These are phyloP conservation scores for Myripristis murdjan DNA, from an alignment of 2,797 vertebrate species.

Conservation along the genomic window DNA sequence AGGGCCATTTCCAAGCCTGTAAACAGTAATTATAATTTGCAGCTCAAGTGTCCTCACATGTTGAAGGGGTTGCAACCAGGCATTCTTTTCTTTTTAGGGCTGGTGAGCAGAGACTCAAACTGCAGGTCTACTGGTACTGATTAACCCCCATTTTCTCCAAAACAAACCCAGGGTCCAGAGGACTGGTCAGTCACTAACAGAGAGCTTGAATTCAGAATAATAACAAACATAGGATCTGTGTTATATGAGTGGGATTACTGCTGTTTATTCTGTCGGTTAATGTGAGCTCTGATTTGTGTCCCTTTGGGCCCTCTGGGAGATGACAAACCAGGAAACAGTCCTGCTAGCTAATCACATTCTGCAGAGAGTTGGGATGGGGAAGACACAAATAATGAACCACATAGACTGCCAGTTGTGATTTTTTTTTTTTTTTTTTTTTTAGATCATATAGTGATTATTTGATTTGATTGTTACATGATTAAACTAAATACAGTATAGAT, in stretches of 20 bases:
- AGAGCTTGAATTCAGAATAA: conserved; percentile 7
- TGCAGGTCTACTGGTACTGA: conserved; percentile 31
- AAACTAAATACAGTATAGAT: conserved; percentile 13
- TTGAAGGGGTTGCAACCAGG: conserved; percentile 22
- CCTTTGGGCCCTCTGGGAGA: background rate
- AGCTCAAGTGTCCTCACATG: background rate
- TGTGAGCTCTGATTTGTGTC: background rate
- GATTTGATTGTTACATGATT: background rate
- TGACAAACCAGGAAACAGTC: background rate
- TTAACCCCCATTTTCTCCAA: background rate
- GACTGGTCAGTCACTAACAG: background rate
- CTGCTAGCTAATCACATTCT: background rate
- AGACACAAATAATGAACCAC: too few species aligned
- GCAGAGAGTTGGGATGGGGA: background rate
- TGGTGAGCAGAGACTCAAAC: conserved; percentile 28
- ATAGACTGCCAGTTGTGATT: too few species aligned
- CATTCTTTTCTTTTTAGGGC: conserved; percentile 20
- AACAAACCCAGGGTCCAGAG: background rate
- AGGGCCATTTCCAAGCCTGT: background rate
- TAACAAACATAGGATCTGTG: background rate
- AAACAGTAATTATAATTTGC: background rate
- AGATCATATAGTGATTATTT: background rate
- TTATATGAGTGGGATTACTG: background rate
- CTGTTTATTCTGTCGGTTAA: background rate
- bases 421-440: background rate